Percentiles rank a stretch among this genome's conserved stretches.
phyloP scores from a whole-genome alignment of 2,113 vertebrate species.

The Sinocyclocheilus anshuiensis region DNA sequence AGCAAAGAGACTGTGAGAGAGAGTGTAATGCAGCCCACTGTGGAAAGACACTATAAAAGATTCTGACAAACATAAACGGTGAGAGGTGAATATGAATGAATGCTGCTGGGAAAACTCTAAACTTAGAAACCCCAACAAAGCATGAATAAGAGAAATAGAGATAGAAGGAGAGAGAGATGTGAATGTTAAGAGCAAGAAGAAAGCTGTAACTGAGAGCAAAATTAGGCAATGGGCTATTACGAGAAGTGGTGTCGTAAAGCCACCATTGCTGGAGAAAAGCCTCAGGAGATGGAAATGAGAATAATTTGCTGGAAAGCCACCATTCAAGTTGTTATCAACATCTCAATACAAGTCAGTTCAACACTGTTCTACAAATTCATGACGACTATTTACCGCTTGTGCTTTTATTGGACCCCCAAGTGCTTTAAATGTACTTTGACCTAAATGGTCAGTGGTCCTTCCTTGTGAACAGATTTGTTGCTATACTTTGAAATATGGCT shows the following conservation, averaged over 20 bases:
- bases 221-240: background rate
- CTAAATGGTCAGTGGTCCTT: background rate
- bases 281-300: background rate
- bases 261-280: background rate
- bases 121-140: background rate
- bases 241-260: background rate
- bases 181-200: background rate
- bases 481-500: background rate
- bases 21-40: background rate
- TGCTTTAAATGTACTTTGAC: background rate
- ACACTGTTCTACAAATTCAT: background rate
- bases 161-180: background rate
- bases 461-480: background rate
- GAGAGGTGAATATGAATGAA: background rate
- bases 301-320: background rate
- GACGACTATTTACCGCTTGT: background rate
- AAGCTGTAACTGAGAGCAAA: background rate
- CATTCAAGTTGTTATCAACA: background rate
- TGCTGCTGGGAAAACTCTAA: background rate
- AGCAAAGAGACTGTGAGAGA: background rate
- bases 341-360: background rate
- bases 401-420: background rate
- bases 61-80: background rate
- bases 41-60: background rate
- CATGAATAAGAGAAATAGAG: background rate